Conservation (phyloP, 1,140 invertebrate genomes). For the Cotesia chilonis region DNA sequence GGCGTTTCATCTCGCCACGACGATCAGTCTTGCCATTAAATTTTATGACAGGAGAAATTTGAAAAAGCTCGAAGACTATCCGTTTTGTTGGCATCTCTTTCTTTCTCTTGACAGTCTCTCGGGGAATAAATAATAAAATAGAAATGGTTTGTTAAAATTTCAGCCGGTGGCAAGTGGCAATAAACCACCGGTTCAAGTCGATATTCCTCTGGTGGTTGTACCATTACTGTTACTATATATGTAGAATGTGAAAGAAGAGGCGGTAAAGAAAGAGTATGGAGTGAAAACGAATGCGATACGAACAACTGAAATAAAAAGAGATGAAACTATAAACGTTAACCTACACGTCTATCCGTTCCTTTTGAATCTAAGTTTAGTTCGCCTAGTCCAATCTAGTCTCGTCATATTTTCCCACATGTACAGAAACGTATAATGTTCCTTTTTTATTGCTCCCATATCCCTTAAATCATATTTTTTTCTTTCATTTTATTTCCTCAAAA, state of each 20-base stretch:
- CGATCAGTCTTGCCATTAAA: too few species aligned
- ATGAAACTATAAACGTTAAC: conserved; percentile 14
- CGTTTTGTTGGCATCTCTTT: too few species aligned
- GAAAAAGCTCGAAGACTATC: too few species aligned
- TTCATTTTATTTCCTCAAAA: not conserved
- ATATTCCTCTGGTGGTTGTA: conserved; percentile 24
- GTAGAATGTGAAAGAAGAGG: too few species aligned
- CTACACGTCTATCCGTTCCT: not conserved
- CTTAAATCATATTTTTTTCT: not conserved
- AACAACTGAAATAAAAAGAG: not conserved
- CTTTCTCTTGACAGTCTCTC: not conserved
- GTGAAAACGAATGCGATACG: not conserved
- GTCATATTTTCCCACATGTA: not conserved
- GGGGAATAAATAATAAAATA: conserved; percentile 11
- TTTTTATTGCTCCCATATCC: conserved; percentile 8
- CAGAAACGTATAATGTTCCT: not conserved
- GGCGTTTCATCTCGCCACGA: too few species aligned
- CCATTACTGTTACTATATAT: not conserved
- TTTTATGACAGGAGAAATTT: too few species aligned
- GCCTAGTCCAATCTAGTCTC: conserved; percentile 9
- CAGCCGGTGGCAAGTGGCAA: conserved; percentile 19
- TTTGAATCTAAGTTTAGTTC: conserved; percentile 24
- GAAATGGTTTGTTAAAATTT: conserved; percentile 12
- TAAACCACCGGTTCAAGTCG: conserved; percentile 31
- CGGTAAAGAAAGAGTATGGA: not conserved